Conservation (phyloP, 2,113 vertebrate genomes). For the Phasianus colchicus region DNA sequence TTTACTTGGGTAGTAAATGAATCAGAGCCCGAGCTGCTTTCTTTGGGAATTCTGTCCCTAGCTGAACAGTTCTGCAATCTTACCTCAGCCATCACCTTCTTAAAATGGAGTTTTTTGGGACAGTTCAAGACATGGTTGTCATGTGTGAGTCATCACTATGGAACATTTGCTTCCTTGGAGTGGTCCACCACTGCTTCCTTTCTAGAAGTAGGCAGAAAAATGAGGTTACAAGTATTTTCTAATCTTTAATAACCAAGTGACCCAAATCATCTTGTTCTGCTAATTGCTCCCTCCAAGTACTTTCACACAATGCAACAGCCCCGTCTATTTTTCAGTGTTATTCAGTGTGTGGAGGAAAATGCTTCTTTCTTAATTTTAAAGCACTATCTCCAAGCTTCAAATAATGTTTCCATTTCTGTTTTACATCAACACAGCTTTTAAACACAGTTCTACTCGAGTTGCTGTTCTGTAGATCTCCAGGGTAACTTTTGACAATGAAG, state of each 20-base stretch:
- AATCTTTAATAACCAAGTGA: not conserved
- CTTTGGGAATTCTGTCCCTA: not conserved
- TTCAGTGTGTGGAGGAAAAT: not conserved
- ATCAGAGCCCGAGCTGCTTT: not conserved
- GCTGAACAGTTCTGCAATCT: not conserved
- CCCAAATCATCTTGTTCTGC: not conserved
- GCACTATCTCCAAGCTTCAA: not conserved
- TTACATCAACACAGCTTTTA: not conserved
- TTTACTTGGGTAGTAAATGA: conserved; percentile 17
- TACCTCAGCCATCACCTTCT: conserved; percentile 58
- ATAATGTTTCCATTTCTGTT: not conserved
- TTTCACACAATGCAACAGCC: not conserved
- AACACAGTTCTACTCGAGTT: not conserved
- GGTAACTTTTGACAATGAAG: not conserved
- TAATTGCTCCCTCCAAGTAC: not conserved
- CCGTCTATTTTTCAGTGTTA: not conserved
- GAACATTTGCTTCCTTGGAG: conserved; percentile 49
- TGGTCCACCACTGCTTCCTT: conserved; percentile 53
- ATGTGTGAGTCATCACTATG: conserved; percentile 57
- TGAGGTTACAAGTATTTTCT: not conserved
- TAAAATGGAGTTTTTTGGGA: conserved; percentile 56
- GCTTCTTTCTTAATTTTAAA: not conserved
- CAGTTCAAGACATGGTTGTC: conserved; percentile 62
- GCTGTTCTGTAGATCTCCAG: not conserved
- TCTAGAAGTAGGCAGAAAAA: conserved; percentile 20